Evolutionary conservation across 2,113 vertebrate species (phyloP).

Genomic region (Lophochroa leadbeateri): DNA sequence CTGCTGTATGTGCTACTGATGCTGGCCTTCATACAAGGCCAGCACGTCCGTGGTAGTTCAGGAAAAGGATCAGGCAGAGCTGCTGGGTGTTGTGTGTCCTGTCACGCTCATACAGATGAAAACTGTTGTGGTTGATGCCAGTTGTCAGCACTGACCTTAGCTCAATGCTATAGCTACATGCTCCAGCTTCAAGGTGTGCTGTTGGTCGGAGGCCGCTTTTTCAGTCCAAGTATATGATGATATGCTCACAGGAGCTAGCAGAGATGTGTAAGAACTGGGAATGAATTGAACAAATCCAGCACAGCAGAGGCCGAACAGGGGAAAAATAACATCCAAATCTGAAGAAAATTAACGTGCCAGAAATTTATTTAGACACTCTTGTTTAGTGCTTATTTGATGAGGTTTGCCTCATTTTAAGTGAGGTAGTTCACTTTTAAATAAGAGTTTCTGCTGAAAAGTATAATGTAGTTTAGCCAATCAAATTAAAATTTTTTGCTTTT

Average conservation of each 20-base stretch:
- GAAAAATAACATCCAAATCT: not conserved
- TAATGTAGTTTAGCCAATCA: not conserved
- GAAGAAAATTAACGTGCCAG: not conserved
- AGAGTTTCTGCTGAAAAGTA: not conserved
- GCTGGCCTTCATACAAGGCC: not conserved
- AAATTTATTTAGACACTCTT: not conserved
- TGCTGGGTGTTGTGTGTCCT: not conserved
- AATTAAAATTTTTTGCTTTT: not conserved
- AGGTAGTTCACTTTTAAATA: not conserved
- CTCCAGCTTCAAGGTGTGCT: not conserved
- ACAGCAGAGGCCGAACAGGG: not conserved
- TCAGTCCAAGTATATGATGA: not conserved
- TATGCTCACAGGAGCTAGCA: not conserved
- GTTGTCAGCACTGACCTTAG: not conserved
- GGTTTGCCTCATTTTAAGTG: not conserved
- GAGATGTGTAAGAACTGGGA: not conserved
- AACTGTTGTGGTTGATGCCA: not conserved
- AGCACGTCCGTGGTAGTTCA: not conserved
- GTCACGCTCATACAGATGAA: not conserved
- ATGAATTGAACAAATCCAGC: not conserved
- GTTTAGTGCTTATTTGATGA: not conserved
- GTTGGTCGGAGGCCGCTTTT: not conserved
- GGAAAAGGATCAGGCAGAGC: not conserved
- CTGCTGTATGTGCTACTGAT: not conserved
- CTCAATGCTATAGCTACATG: fast-evolving